phyloP scores from a whole-genome alignment of 2,797 vertebrate genomes.

The Falco rusticolus region DNA sequence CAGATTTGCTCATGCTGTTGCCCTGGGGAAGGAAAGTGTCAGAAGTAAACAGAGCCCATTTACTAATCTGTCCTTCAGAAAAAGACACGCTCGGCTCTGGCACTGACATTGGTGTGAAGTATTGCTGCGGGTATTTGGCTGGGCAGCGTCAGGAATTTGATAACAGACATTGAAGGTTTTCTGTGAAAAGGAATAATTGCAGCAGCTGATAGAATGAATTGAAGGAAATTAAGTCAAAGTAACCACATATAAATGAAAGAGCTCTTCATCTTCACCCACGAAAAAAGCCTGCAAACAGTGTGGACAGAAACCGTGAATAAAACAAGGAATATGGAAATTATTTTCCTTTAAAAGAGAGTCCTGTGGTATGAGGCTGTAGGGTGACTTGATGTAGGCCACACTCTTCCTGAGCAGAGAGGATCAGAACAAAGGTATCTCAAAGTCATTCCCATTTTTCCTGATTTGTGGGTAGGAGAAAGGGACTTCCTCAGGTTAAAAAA shows the following conservation, averaged over 20 bases:
- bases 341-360: neutral
- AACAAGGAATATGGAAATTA: neutral
- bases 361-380: neutral
- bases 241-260: neutral
- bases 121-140: neutral
- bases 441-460: neutral
- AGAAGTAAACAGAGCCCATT: neutral
- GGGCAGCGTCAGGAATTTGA: neutral
- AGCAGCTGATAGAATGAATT: constrained; percentile 15
- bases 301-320: neutral
- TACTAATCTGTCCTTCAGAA: neutral
- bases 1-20: neutral
- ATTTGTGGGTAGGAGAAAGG: neutral
- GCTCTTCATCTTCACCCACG: neutral
- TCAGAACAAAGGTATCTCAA: neutral
- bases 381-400: neutral
- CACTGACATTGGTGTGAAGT: neutral
- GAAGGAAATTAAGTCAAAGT: constrained; percentile 45
- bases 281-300: constrained; percentile 17
- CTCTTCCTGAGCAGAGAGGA: neutral
- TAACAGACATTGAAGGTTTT: neutral
- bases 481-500: neutral
- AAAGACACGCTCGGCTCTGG: neutral
- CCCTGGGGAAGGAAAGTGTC: neutral
- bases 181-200: constrained; percentile 27